Conservation (phyloP, 1,140 invertebrate species). For the Procambarus clarkii region DNA sequence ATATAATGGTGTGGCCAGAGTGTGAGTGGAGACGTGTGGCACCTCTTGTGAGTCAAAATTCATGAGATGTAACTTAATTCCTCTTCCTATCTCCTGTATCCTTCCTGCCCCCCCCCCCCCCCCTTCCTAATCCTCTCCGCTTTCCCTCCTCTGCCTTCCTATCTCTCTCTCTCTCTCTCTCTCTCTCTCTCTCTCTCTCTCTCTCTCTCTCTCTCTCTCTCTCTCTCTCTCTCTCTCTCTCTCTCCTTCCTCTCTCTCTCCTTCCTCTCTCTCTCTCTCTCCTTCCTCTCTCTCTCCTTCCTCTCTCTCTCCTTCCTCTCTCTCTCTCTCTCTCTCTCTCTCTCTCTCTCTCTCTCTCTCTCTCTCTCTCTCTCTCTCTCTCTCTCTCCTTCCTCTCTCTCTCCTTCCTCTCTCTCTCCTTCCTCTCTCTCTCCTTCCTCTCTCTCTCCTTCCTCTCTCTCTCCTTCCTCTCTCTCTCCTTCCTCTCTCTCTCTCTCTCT, state of each 20-base stretch:
- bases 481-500: background rate
- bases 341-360: background rate
- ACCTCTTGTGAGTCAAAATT: too few species aligned
- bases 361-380: constrained; percentile 16
- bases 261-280: constrained; percentile 6
- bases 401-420: background rate
- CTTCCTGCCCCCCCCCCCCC: too few species aligned
- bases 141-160: too few species aligned
- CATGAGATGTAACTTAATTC: background rate
- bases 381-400: background rate
- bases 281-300: too few species aligned
- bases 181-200: background rate
- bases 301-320: background rate
- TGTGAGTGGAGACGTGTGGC: too few species aligned
- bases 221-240: constrained; percentile 3
- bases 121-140: too few species aligned
- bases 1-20: too few species aligned
- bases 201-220: background rate
- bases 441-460: background rate
- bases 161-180: background rate
- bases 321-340: constrained; percentile 6
- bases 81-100: too few species aligned
- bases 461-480: too few species aligned
- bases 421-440: background rate
- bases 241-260: background rate